Evolutionary conservation across 2,888 invertebrate genomes (phyloP), one percentile per base, ranked within the genome.

Genomic region (Plagodis dolabraria): DNA sequence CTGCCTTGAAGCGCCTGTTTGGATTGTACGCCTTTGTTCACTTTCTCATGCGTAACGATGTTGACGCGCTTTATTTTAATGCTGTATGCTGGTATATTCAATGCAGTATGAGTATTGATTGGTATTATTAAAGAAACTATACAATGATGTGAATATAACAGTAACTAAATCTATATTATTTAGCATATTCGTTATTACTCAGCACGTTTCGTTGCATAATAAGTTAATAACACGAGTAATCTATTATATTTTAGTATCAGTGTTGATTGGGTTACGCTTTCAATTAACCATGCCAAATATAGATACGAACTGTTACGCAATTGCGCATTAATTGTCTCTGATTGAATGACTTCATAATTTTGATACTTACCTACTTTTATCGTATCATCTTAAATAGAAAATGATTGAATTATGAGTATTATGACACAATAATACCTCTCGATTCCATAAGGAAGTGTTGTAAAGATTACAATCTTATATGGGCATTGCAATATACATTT

Each of bases 11-110:
- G 73, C 72, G 70, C 75, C 73, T 85, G 83, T 86, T 87, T 80
- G 73, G 75, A 80, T 76, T 22, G 22, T 22, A 50, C 74, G 62
- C 75, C 74, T 78, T 86, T 86, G 83, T 86, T 77, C 72, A 71
- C 74, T 77, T 77, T 73, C 71, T 78, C 70, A 75, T 69, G 72
- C 70, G 75, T 70, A 72, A 72, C 68, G 62, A 69, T 75, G 73
- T 75, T 69, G 70, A 70, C 57, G 68, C 70, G 65, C 68, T 82
- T 79, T 72, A 76, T 76, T 72, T 64, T 40, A 12, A 35, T 10
- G 43, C 0, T 49, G 11, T 8, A 56, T 62, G 72, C 70, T 69
- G 69, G 53, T 35, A 10, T 51, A 42, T 57, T 58, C 49, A 63
- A 62, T 57, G 38, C 33, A 59, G 7, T 9, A 6, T 42, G 5